Evolutionary conservation across 1,140 invertebrate genomes (phyloP).

Genomic region (Psilanteris sp.): DNA sequence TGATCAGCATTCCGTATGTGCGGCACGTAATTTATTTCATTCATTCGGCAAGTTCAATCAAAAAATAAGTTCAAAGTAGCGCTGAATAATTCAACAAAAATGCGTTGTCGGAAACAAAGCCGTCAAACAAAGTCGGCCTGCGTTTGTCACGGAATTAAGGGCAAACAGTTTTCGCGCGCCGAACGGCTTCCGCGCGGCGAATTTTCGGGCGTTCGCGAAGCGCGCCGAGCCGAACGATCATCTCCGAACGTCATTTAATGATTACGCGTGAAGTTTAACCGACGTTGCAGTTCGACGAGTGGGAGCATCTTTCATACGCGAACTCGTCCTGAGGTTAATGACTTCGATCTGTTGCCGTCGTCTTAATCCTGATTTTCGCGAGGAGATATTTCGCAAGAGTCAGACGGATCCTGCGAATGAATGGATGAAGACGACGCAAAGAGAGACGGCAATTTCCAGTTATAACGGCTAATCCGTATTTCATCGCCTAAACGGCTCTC

Average conservation of each 20-base stretch:
- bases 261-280: constrained; percentile 9
- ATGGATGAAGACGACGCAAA: constrained; percentile 67
- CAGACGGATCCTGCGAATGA: constrained; percentile 64
- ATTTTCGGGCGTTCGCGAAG: not conserved
- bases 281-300: constrained; percentile 32
- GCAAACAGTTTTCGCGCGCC: not conserved
- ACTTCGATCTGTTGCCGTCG: constrained; percentile 62
- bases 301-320: constrained; percentile 18
- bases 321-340: constrained; percentile 58
- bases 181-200: not conserved
- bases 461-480: constrained; percentile 80
- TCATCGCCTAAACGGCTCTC: constrained; percentile 79
- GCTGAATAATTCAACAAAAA: constrained; percentile 47
- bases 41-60: constrained; percentile 49
- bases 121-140: constrained; percentile 6
- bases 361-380: constrained; percentile 62
- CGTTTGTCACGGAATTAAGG: constrained; percentile 2
- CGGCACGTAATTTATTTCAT: constrained; percentile 55
- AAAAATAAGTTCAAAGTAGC: constrained; percentile 44
- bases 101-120: constrained; percentile 8
- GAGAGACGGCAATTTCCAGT: constrained; percentile 78
- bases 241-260: constrained; percentile 29
- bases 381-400: constrained; percentile 63
- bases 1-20: constrained; percentile 29
- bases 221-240: not conserved